Conservation (phyloP, 2,888 invertebrate genomes). For the Cecidostiba fungosa region DNA sequence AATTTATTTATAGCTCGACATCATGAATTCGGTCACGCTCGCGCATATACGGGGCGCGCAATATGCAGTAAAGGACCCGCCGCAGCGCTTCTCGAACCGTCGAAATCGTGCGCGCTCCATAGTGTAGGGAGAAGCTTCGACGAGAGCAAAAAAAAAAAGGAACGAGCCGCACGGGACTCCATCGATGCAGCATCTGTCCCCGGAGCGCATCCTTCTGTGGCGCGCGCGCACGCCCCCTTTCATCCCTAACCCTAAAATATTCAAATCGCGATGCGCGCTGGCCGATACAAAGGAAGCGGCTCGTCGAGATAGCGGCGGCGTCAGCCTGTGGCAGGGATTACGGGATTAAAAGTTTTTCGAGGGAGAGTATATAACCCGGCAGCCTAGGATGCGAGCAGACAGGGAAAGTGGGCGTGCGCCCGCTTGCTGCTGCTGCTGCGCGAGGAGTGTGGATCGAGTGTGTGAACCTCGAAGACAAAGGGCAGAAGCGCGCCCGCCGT, state of each 20-base stretch:
- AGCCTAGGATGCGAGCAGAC: neutral
- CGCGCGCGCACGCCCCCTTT: conserved; percentile 15
- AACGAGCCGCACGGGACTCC: neutral
- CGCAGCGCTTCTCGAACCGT: neutral
- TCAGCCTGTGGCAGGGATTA: conserved; percentile 55
- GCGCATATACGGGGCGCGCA: neutral
- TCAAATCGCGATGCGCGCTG: conserved; percentile 59
- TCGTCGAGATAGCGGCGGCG: conserved; percentile 41
- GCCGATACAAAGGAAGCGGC: conserved; percentile 21
- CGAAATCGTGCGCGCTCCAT: neutral
- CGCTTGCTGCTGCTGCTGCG: neutral
- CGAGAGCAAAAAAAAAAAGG: neutral
- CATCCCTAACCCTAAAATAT: conserved; percentile 63
- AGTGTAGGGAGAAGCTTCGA: no score
- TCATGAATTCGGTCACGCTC: conserved; percentile 57
- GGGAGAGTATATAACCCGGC: conserved; percentile 2
- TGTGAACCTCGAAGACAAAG: conserved; percentile 46
- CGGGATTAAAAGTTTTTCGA: conserved; percentile 60
- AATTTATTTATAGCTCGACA: conserved; percentile 62
- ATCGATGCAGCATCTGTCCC: conserved; percentile 53
- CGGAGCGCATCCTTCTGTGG: neutral
- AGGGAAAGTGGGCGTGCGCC: conserved; percentile 47
- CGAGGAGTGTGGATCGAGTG: no score
- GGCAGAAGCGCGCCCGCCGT: conserved; percentile 13
- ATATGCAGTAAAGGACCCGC: neutral